Base-by-base conservation (phyloP, 2,888 invertebrate genomes). In the Ceratothoa steindachneri region DNA sequence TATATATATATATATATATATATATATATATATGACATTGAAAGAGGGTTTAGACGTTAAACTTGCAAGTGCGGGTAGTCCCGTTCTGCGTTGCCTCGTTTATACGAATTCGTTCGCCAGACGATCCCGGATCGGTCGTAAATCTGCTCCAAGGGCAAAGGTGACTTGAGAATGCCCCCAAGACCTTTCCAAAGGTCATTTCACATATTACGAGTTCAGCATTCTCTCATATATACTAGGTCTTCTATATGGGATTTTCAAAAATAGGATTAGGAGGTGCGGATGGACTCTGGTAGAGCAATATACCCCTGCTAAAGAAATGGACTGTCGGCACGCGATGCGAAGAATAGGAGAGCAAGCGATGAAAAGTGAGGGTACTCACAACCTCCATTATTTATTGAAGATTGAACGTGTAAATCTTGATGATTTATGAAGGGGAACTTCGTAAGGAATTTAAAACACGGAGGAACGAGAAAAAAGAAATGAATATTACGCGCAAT, bases 351-450 rank as follows among this genome's bases (percentile, higher is more conserved):
- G 53, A n/a, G 60, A 30, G 65, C 9, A 31, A 51, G 30, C 5
- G 71, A 66, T 5, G 19, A 52, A 66, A 41, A 65, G 51, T 27
- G 51, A 22, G 69, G 28, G 27, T 66, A n/a, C n/a, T n/a, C n/a
- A n/a, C n/a, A n/a, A n/a, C n/a, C n/a, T n/a, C n/a, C n/a, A n/a
- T n/a, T n/a, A n/a, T n/a, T n/a, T n/a, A n/a, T n/a, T n/a, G n/a
- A n/a, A n/a, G 30, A 30, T 19, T 30, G 22, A 71, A 31, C 1
- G 52, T 2, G 52, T 2, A 19, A 2, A 51, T 2, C n/a, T 3
- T 15, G 19, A 51, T n/a, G 52, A 51, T 7, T 7, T 41, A 41
- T 7, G 41, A 15, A 41, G 41, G 15, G 41, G 15, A 41, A 41
- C 7, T 9, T 41, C 9, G 3, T n/a, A 19, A 51, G 3, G 19